Evolutionary conservation across 2,113 vertebrate genomes (phyloP), one percentile per base, ranked within the genome.

Genomic region (Cebidichthys violaceus): DNA sequence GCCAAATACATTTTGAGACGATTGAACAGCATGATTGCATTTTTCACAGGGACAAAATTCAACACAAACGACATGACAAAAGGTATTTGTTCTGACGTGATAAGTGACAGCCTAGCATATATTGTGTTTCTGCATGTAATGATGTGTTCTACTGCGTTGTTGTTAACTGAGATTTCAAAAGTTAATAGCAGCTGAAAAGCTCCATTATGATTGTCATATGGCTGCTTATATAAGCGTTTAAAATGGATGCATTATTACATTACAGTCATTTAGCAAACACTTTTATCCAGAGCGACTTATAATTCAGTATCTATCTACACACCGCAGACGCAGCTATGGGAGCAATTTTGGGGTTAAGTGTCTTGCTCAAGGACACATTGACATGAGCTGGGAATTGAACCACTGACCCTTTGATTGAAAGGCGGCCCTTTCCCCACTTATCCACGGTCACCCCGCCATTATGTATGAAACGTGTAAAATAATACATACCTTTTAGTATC

Each of bases 11-110:
- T 78, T 65, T 50, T 10, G 2, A 72, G 59, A 20, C 43, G 6
- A 66, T 9, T 41, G 52, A 4, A 8, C 8, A 73, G 77, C 41
- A n/a, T 50, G 31, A 62, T 41, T 39, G 22, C 6, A 15, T 35
- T 54, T 65, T 64, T 75, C 27, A 64, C n/a, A 59, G 18, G 4
- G 39, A 70, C 2, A 11, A 41, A 50, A 70, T 67, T 37, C 45
- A 31, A 60, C 39, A 7, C 18, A n/a, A 39, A 45, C 29, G 39
- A 59, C 54, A 68, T 82, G 8, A 72, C 50, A 76, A 59, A 33
- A 66, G n/a, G 17, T 55, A 24, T 75, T 74, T 70, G 37, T 20
- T 75, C 29, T 33, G 61, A 61, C 45, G 55, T 18, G 18, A 33
- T 3, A 67, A 41, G 54, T 55, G 43, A 9, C n/a, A 5, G 27